These are phyloP conservation scores for Pelochelys cantorii DNA, from an alignment of 2,797 vertebrate species.

Conservation along the genomic window DNA sequence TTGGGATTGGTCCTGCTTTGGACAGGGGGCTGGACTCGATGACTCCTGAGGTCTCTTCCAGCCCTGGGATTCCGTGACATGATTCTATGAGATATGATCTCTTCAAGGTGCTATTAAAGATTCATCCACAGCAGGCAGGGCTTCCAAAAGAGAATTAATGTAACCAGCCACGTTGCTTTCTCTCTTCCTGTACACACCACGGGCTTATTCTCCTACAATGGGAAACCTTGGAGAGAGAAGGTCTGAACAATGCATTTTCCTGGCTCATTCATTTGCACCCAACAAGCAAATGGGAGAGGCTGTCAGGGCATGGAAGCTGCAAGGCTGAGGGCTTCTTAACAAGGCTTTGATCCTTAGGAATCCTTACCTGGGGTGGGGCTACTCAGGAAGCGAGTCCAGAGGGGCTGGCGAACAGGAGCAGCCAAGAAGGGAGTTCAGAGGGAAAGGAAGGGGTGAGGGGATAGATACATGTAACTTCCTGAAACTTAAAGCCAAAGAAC, in stretches of 20 bases:
- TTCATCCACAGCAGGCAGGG: neutral
- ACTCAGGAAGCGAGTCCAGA: too few species aligned
- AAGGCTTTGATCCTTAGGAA: too few species aligned
- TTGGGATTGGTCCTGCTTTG: too few species aligned
- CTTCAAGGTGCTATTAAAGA: neutral
- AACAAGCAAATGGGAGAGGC: neutral
- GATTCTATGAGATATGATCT: neutral
- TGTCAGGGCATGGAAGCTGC: neutral
- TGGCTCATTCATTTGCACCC: neutral
- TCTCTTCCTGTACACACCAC: neutral
- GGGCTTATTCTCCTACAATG: accelerated
- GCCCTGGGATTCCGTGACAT: too few species aligned
- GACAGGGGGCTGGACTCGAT: too few species aligned
- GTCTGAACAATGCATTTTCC: accelerated
- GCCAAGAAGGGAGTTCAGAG: too few species aligned
- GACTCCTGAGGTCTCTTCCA: too few species aligned
- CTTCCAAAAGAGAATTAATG: accelerated
- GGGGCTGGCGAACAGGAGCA: too few species aligned
- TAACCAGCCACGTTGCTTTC: neutral
- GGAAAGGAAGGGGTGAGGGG: too few species aligned
- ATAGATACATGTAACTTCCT: too few species aligned
- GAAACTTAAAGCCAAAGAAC: too few species aligned
- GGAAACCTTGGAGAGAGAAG: neutral
- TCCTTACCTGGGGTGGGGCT: too few species aligned
- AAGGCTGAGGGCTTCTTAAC: neutral